Conservation (phyloP, 2,888 invertebrate genomes). For the Marronus borbonicus region DNA sequence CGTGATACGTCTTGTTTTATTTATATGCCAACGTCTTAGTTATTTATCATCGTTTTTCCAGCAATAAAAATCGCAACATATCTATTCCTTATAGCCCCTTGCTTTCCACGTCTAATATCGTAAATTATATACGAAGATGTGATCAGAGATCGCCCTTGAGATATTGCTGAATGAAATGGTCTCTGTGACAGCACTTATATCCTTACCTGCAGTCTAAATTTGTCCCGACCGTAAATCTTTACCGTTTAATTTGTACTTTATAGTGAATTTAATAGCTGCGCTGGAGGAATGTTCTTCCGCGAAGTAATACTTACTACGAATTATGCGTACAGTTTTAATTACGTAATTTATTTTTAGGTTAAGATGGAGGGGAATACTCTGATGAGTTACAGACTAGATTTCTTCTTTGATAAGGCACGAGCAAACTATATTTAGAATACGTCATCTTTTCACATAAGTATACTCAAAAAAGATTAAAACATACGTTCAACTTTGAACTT, state of each 20-base stretch:
- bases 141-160: constrained; percentile 25
- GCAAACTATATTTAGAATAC: too few species aligned
- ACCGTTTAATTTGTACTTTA: constrained; percentile 31
- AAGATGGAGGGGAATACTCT: neutral
- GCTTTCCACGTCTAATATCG: neutral
- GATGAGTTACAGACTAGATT: neutral
- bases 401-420: too few species aligned
- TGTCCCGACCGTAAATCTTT: constrained; percentile 30
- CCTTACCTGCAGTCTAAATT: constrained; percentile 26
- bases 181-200: constrained; percentile 5
- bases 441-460: too few species aligned
- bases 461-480: too few species aligned
- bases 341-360: neutral
- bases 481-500: too few species aligned
- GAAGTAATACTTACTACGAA: neutral
- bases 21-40: constrained; percentile 9
- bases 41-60: neutral
- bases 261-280: constrained; percentile 5
- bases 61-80: constrained; percentile 5
- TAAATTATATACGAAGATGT: constrained; percentile 27
- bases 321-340: constrained; percentile 8
- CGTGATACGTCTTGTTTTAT: constrained; percentile 15
- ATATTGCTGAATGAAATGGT: constrained; percentile 17
- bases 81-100: neutral
- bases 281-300: constrained; percentile 10